Evolutionary conservation across 1,140 invertebrate genomes (phyloP), one percentile per base, ranked within the genome.

Genomic region (Orchesella cincta): DNA sequence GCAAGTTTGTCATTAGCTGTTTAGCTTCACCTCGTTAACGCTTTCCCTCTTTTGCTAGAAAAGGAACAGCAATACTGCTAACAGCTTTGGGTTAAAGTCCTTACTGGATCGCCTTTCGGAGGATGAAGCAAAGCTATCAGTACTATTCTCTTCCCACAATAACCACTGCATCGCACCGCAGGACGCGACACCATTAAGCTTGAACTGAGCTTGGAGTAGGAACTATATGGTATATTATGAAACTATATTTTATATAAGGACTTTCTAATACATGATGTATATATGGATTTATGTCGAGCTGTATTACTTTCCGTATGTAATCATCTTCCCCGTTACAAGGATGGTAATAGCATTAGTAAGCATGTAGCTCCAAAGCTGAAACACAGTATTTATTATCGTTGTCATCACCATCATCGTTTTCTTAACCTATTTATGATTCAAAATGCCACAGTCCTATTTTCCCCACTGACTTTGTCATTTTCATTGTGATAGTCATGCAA

Each of bases 391-490:
- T 18, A 46, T 46, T 18, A 46, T 46, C 39, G 39, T 46, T 18
- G 39, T 46, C 39, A 46, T 8, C 39, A 8, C 39, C 39, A 18
- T 8, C 39, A 46, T 46, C 39, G 5, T 46, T 46, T 18, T 46
- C 39, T 46, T 5, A 46, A 18, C 39, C 39, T 18, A 46, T 46
- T 46, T 18, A 57, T 57, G 52, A 23, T n/a, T 14, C 14, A 57
- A 57, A 57, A 57, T 57, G 52, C 52, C 52, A 57, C 14, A 57
- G 52, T n/a, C 3, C 52, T 57, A 57, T 57, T 57, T 57, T 57
- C 52, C 23, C 23, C 23, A 26, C 23, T 57, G 23, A 3, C 52
- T 3, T 57, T n/a, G 23, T 57, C 52, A 26, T 57, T 57, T 8
- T 57, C 52, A 23, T 57, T 57, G 52, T 57, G 12, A 26, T 26